A percentile compares a stretch with the other conserved stretches of the same genome.
These are phyloP conservation scores for Notothenia rossii DNA, from an alignment of 2,113 vertebrate species.

Conservation along the genomic window DNA sequence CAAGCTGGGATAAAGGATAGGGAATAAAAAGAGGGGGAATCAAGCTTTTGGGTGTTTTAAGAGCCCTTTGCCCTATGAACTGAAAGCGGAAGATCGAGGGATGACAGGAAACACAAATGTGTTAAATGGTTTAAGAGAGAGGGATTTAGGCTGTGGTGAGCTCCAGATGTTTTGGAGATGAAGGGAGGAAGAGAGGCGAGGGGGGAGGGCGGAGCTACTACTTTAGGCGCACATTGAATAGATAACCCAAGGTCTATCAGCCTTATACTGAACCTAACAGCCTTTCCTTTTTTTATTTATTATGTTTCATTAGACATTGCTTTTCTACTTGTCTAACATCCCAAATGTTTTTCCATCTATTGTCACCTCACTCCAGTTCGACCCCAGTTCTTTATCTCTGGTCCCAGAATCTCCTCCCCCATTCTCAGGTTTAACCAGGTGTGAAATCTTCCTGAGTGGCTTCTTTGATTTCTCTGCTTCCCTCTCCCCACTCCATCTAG, in stretches of 20 bases:
- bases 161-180: constrained; percentile 48
- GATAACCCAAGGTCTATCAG: constrained; percentile 23
- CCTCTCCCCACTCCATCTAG: constrained; percentile 32
- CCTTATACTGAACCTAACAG: constrained; percentile 7
- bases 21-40: constrained; percentile 37
- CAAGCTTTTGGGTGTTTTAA: constrained; percentile 10
- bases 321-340: not conserved
- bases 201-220: not conserved
- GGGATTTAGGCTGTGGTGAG: constrained; percentile 25
- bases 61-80: constrained; percentile 46
- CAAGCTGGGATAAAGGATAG: not conserved
- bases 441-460: constrained; percentile 43
- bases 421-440: constrained; percentile 34
- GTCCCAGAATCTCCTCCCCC: not conserved
- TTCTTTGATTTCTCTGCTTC: constrained; percentile 38
- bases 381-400: too few species aligned
- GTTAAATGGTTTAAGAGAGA: constrained; percentile 49
- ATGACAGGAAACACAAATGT: constrained; percentile 35
- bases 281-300: not conserved
- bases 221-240: constrained; percentile 10
- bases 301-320: not conserved
- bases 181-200: constrained; percentile 18
- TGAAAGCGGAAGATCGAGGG: constrained; percentile 35
- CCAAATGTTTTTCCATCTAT: not conserved
- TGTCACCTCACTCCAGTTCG: not conserved